phyloP scores from a whole-genome alignment of 1,140 invertebrate species.

The Zaprionus capensis region DNA sequence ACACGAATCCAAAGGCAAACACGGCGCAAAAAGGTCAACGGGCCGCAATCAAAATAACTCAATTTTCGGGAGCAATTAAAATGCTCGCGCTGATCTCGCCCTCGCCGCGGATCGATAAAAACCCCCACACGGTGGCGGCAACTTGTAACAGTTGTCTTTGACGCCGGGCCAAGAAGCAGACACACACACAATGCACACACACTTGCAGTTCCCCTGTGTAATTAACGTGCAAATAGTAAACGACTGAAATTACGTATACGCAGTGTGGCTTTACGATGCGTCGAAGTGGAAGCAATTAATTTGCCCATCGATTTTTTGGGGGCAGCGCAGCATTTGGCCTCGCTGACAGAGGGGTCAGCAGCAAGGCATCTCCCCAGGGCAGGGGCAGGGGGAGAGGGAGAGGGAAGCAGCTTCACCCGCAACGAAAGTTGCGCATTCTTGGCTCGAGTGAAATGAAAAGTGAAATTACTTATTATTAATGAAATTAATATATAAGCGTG shows the following conservation, averaged over 20 bases:
- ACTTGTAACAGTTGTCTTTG: constrained; percentile 61
- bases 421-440: constrained; percentile 80
- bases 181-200: neutral
- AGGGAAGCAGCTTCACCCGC: constrained; percentile 60
- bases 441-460: constrained; percentile 75
- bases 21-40: constrained; percentile 71
- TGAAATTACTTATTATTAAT: constrained; percentile 83
- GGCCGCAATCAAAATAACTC: constrained; percentile 82
- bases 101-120: constrained; percentile 39
- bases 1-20: constrained; percentile 13
- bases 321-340: constrained; percentile 50
- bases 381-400: neutral
- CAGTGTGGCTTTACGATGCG: constrained; percentile 42
- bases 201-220: constrained; percentile 62
- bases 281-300: constrained; percentile 69
- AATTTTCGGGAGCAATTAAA: constrained; percentile 82
- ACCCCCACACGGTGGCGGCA: constrained; percentile 69
- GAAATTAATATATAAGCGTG: constrained; percentile 80
- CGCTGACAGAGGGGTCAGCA: constrained; percentile 51
- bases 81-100: constrained; percentile 58
- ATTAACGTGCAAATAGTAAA: constrained; percentile 77
- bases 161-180: constrained; percentile 10
- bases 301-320: constrained; percentile 64
- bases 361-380: neutral
- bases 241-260: constrained; percentile 71